Evolutionary conservation across 2,797 vertebrate species (phyloP), one percentile per base, ranked within the genome.

Genomic region (Chrysolophus pictus): DNA sequence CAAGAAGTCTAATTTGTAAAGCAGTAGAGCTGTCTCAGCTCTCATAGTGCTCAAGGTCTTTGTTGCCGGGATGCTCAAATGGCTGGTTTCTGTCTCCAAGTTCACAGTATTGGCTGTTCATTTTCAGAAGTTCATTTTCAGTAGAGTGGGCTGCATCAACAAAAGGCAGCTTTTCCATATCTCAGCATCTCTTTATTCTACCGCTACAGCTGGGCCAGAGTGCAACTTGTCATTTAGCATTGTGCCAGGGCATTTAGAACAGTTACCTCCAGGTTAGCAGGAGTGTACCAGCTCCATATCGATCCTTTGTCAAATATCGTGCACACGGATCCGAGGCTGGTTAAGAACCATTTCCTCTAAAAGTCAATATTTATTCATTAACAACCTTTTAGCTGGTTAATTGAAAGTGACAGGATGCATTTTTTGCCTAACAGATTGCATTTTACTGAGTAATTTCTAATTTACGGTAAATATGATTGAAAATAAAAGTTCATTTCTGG

Each of bases 281-380:
- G 55, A 87, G 87, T 31, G 60, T 60, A 88, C 86, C 90, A 82
- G 74, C 84, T 86, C 74, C 3, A 0, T 95, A 97, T 97, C 44
- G 97, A 97, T 97, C 96, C 85, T 87, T 96, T 97, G 96, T 97
- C 96, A 97, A 97, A 96, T 95, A 96, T 94, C 92, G 96, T 95
- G 94, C 91, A 77, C 93, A 87, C 68, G 70, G 84, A 95, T 96
- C 94, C 90, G 94, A 93, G 96, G 91, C 93, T 94, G 96, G 94
- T 96, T 97, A 97, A 95, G 94, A 95, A 96, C 92, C 95, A 96
- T 96, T 97, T 97, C 96, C 96, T 97, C 92, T 75, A 95, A 82
- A 95, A 97, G 97, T 97, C 97, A 97, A 97, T 97, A 97, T 97
- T 97, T 97, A 97, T 97, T 97, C 96, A 97, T 97, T 96, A 96